Base-by-base conservation (phyloP, 2,888 invertebrate species). In the Graphium colonna region DNA sequence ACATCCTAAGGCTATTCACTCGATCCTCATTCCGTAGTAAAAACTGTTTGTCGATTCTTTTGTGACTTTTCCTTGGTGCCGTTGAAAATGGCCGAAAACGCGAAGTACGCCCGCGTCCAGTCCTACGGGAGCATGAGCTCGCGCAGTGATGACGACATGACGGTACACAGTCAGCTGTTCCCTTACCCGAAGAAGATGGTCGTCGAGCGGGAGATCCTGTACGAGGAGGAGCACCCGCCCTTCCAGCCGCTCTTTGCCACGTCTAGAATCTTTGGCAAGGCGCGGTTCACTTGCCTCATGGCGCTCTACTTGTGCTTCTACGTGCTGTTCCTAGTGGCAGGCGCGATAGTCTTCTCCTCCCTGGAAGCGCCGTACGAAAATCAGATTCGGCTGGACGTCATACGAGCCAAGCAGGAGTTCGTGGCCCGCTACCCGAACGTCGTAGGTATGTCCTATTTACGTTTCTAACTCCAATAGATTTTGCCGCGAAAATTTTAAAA, bases 321-420 rank as follows among this genome's bases (percentile, higher is more conserved):
- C 72, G 59, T 91, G 5, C 74, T 89, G 39, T 95, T 93, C 74
- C 75, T 95, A 68, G 81, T 91, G 16, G 80, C 92, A 51, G 95
- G 95, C 0, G 94, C 94, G 0, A 65, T 92, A 55, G 90, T 94
- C 45, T 95, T 95, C 75, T 91, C 92, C 26, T 82, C 91, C 9
- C 74, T 95, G 58, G 95, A 95, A 75, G 83, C 90, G 0, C 93
- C 94, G 0, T 64, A 89, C 55, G 94, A 95, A 71, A 82, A 90
- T 51, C 82, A 90, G 38, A 80, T 92, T 36, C 82, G 91, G 33
- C 68, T 85, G 36, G 81, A 86, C 39, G 77, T 94, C 13, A 82
- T 90, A 28, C 75, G 84, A n/a, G 84, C 90, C 4, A 90, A 92
- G 59, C 80, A 84, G 42, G 82, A 84, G 36, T 95, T 95, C 70